Conservation (phyloP, 2,888 invertebrate species). For the Eucera pruinosa region DNA sequence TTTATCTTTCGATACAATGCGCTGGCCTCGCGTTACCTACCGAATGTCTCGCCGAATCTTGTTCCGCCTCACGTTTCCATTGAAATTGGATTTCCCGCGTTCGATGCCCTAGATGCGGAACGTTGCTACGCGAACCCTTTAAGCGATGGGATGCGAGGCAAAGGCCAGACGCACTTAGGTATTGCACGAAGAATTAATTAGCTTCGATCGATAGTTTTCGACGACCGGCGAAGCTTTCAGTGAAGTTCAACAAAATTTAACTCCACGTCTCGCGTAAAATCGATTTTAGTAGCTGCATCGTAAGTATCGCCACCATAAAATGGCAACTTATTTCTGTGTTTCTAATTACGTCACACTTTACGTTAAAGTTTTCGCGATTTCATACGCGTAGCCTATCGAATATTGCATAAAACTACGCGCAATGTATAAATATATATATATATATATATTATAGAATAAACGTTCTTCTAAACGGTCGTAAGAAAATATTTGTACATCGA, state of each 20-base stretch:
- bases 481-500: too few relatives aligned
- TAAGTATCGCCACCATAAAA: too few relatives aligned
- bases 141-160: conserved; percentile 29
- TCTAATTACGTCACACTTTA: too few relatives aligned
- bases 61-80: conserved; percentile 48
- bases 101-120: conserved; percentile 34
- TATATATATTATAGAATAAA: too few relatives aligned
- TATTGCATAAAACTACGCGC: too few relatives aligned
- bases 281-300: too few relatives aligned
- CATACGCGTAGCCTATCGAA: too few relatives aligned
- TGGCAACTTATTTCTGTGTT: too few relatives aligned
- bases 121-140: conserved; percentile 26
- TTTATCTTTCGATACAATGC: conserved; percentile 34
- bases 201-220: neutral
- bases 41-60: conserved; percentile 28
- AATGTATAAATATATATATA: too few relatives aligned
- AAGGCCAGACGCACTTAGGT: conserved; percentile 14
- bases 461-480: too few relatives aligned
- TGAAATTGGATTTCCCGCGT: conserved; percentile 56
- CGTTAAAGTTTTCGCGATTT: too few relatives aligned
- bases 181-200: conserved; percentile 17
- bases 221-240: neutral
- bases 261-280: too few relatives aligned
- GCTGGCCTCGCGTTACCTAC: neutral
- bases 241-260: neutral